Evolutionary conservation across 2,113 vertebrate genomes (phyloP).

Genomic region (Oceanites oceanicus): DNA sequence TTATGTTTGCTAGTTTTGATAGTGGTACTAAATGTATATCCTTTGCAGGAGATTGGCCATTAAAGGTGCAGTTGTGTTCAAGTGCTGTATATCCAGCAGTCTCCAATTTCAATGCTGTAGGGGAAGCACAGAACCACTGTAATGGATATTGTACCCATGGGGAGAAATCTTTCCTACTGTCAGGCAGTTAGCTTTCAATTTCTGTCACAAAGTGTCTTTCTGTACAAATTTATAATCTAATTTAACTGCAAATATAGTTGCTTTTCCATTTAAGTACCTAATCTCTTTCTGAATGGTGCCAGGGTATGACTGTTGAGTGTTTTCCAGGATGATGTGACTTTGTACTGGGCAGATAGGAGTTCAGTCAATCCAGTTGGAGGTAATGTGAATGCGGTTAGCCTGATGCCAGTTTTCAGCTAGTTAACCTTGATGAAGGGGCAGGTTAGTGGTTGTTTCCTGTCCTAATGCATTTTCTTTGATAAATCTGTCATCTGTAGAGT

Average conservation of each 20-base stretch:
- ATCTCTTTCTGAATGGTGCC: background rate
- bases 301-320: background rate
- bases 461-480: background rate
- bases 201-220: background rate
- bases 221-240: background rate
- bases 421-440: background rate
- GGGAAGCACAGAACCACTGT: background rate
- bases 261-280: background rate
- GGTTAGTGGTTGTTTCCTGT: background rate
- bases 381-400: background rate
- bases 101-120: background rate
- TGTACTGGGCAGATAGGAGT: background rate
- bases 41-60: background rate
- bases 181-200: conserved; percentile 16
- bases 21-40: background rate
- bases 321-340: background rate
- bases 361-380: background rate
- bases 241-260: background rate
- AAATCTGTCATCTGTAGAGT: background rate
- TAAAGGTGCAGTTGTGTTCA: background rate
- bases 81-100: background rate
- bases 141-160: background rate
- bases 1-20: background rate
- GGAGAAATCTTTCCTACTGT: background rate
- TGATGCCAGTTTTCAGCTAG: background rate